A percentile compares a stretch with the other conserved stretches of the same genome.
Conservation (phyloP, 1,140 invertebrate species). For the Zaprionus lachaisei region DNA sequence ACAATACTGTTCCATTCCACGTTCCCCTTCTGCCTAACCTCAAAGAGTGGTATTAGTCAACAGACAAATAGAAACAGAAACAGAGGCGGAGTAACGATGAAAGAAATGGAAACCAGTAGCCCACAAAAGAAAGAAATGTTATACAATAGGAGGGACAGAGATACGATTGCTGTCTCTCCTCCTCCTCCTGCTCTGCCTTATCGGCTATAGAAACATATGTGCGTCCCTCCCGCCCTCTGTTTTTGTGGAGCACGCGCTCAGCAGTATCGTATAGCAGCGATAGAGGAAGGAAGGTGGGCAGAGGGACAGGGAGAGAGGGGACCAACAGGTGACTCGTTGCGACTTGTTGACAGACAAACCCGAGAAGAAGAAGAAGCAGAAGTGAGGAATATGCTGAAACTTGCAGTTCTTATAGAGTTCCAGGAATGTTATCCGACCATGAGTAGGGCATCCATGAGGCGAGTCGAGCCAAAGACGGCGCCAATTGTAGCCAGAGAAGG, state of each 20-base stretch:
- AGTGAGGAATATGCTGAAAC: not conserved
- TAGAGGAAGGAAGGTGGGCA: not conserved
- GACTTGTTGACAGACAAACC: constrained; percentile 44
- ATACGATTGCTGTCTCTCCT: constrained; percentile 37
- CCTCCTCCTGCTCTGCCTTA: constrained; percentile 29
- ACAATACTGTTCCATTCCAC: constrained; percentile 1
- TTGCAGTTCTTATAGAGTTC: constrained; percentile 23
- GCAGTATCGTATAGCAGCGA: constrained; percentile 55
- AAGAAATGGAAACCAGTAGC: constrained; percentile 51
- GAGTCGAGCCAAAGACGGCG: constrained; percentile 27
- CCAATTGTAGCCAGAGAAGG: constrained; percentile 15
- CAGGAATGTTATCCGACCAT: constrained; percentile 35
- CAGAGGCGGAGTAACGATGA: not conserved
- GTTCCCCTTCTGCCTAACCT: not conserved
- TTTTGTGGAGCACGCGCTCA: constrained; percentile 66
- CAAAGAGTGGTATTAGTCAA: not conserved
- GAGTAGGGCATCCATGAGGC: constrained; percentile 22
- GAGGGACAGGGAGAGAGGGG: not conserved
- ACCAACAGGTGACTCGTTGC: constrained; percentile 56
- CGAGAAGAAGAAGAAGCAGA: not conserved
- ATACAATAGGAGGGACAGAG: constrained; percentile 42
- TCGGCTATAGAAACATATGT: constrained; percentile 33
- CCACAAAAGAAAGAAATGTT: constrained; percentile 40
- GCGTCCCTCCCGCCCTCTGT: not conserved
- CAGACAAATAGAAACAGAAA: not conserved